These are phyloP conservation scores for Ellobius talpinus DNA, from an alignment of 2,113 vertebrate species.

Conservation along the genomic window DNA sequence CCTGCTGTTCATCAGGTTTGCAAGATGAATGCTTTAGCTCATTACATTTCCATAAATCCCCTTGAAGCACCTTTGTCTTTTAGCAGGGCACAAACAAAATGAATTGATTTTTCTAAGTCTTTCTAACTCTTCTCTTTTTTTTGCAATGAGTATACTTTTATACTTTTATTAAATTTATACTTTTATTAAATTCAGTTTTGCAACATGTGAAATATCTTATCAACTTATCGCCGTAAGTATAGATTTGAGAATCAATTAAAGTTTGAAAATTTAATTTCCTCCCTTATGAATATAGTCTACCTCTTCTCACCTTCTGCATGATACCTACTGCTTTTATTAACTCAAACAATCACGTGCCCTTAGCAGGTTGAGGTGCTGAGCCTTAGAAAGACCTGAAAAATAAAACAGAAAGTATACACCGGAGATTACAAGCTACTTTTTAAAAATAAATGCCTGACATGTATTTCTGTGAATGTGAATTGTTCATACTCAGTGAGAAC, in stretches of 20 bases:
- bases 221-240: slow-evolving; percentile 56
- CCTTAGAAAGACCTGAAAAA: slow-evolving; percentile 25
- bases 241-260: slow-evolving; percentile 62
- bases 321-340: slow-evolving; percentile 61
- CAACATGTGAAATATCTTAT: slow-evolving; percentile 66
- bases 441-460: neutral
- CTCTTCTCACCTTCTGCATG: slow-evolving; percentile 10
- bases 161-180: slow-evolving; percentile 50
- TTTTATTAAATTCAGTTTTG: slow-evolving; percentile 66
- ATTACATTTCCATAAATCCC: slow-evolving; percentile 73
- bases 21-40: slow-evolving; percentile 72
- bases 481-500: neutral
- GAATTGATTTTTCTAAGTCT: slow-evolving; percentile 73
- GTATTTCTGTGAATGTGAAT: neutral
- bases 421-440: neutral
- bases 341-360: slow-evolving; percentile 30
- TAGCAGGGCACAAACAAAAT: slow-evolving; percentile 61
- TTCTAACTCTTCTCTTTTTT: slow-evolving; percentile 75
- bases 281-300: slow-evolving; percentile 41
- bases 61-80: slow-evolving; percentile 33
- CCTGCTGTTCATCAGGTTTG: slow-evolving; percentile 72
- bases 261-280: slow-evolving; percentile 69
- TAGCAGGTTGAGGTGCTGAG: neutral
- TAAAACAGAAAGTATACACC: slow-evolving; percentile 15
- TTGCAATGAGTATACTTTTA: slow-evolving; percentile 65